Evolutionary conservation across 1,140 invertebrate species (phyloP).

Genomic region (Frieseomelitta varia): DNA sequence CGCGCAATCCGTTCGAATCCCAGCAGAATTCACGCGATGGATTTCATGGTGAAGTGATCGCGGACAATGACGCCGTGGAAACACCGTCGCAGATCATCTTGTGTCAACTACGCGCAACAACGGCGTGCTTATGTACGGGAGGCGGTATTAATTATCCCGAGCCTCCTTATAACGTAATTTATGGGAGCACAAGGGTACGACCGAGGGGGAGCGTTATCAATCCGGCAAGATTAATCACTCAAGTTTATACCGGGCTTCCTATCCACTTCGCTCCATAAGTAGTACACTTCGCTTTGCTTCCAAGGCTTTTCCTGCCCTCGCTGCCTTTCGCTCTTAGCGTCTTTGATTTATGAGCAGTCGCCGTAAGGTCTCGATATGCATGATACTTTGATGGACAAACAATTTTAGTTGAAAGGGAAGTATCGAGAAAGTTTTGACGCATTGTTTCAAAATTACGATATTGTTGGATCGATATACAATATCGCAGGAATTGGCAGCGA

Average conservation of each 20-base stretch:
- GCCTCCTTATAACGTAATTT: slow-evolving; percentile 78
- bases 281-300: slow-evolving; percentile 66
- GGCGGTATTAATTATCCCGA: slow-evolving; percentile 77
- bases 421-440: not conserved
- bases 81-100: slow-evolving; percentile 54
- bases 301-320: slow-evolving; percentile 69
- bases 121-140: slow-evolving; percentile 64
- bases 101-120: slow-evolving; percentile 54
- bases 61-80: slow-evolving; percentile 44
- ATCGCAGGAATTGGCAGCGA: not conserved
- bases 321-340: slow-evolving; percentile 59
- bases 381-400: slow-evolving; percentile 46
- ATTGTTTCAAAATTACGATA: not conserved
- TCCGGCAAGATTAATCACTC: slow-evolving; percentile 78
- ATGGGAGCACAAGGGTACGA: slow-evolving; percentile 71
- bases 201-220: slow-evolving; percentile 74
- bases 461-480: not conserved
- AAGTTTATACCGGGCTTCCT: slow-evolving; percentile 75
- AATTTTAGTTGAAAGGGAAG: slow-evolving; percentile 33
- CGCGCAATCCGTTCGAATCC: slow-evolving; percentile 27
- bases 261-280: slow-evolving; percentile 75
- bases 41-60: slow-evolving; percentile 37
- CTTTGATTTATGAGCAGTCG: slow-evolving; percentile 74
- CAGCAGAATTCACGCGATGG: slow-evolving; percentile 1
- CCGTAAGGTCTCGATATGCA: slow-evolving; percentile 31